These are phyloP conservation scores for Sebastes minor DNA, from an alignment of 2,797 vertebrate genomes.

Conservation along the genomic window DNA sequence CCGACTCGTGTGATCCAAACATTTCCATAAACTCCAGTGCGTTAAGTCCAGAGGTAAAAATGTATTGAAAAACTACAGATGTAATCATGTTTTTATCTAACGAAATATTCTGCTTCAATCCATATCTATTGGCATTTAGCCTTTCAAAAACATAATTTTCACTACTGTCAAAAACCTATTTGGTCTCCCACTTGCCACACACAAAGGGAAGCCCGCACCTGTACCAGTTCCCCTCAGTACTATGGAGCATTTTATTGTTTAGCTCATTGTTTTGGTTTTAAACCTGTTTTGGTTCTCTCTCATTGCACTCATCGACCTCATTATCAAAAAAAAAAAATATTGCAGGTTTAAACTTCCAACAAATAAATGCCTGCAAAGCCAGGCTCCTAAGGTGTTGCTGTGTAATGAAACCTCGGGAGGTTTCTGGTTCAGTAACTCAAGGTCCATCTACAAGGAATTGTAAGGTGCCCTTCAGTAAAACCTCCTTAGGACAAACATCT, in stretches of 20 bases:
- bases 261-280: background rate
- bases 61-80: too few relatives aligned
- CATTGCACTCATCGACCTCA: background rate
- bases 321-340: background rate
- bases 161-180: too few relatives aligned
- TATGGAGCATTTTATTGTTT: background rate
- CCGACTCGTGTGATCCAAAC: too few relatives aligned
- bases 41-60: too few relatives aligned
- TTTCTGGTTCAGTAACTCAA: background rate
- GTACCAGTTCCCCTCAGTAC: background rate
- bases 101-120: too few relatives aligned
- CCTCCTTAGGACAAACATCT: background rate
- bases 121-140: too few relatives aligned
- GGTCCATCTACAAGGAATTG: background rate
- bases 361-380: background rate
- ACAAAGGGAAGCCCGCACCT: too few relatives aligned
- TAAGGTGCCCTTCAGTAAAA: slow-evolving; percentile 5
- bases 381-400: background rate
- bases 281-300: background rate
- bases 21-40: too few relatives aligned
- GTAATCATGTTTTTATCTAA: too few relatives aligned
- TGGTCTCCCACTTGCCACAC: too few relatives aligned
- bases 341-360: background rate
- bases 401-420: background rate
- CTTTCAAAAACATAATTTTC: too few relatives aligned